A percentile compares a stretch with the other conserved stretches of the same genome.
These are phyloP conservation scores for Drosophila peninsularis DNA, from an alignment of 2,888 invertebrate genomes.

Conservation along the genomic window DNA sequence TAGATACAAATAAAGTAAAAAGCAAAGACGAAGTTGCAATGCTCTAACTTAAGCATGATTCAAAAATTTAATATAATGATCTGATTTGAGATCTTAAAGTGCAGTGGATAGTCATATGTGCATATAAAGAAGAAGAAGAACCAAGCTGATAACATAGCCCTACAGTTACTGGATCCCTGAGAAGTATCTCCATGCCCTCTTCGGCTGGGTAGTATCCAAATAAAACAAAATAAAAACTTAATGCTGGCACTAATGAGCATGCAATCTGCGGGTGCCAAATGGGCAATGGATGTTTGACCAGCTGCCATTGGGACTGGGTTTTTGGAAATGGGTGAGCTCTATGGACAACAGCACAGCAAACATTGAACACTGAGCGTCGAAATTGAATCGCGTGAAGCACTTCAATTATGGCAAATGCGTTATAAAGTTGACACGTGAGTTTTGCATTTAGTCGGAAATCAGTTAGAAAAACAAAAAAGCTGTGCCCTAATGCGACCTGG, in stretches of 20 bases:
- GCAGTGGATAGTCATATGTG: too few species aligned
- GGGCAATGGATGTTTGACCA: conserved; percentile 65
- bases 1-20: conserved; percentile 37
- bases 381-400: conserved; percentile 62
- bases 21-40: conserved; percentile 4
- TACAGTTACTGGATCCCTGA: conserved; percentile 1
- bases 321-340: conserved; percentile 2
- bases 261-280: conserved; percentile 55
- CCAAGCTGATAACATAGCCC: too few species aligned
- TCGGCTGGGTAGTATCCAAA: not conserved
- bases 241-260: conserved; percentile 50
- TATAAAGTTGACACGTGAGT: conserved; percentile 63
- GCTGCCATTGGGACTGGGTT: conserved; percentile 58
- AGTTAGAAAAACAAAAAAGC: conserved; percentile 9
- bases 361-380: conserved; percentile 1
- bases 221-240: conserved; percentile 17
- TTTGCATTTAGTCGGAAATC: conserved; percentile 53
- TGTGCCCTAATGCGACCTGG: conserved; percentile 36
- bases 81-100: too few species aligned
- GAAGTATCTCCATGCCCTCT: conserved; percentile 1
- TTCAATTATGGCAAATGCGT: conserved; percentile 64
- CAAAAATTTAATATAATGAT: too few species aligned
- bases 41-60: conserved; percentile 7
- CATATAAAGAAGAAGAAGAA: too few species aligned
- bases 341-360: not conserved